These are phyloP conservation scores for Megaustenia siamemsis DNA, from an alignment of 2,888 invertebrate species.

Conservation along the genomic window DNA sequence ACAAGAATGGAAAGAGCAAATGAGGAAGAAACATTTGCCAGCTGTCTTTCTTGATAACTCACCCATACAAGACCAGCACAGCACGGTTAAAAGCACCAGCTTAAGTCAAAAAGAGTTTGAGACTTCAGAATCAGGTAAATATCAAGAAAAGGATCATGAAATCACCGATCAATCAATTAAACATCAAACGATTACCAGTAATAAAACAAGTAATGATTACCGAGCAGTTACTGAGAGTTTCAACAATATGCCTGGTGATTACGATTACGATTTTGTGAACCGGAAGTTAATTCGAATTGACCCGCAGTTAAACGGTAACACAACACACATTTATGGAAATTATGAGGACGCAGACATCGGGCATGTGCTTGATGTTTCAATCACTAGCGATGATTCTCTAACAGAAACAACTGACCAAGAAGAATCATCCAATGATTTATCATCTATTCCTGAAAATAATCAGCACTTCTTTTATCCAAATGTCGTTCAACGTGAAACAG, in stretches of 20 bases:
- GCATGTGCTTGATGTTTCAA: constrained; percentile 58
- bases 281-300: constrained; percentile 59
- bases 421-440: not conserved
- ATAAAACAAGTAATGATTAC: no score
- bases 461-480: not conserved
- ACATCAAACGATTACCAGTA: no score
- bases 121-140: no score
- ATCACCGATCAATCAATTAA: no score
- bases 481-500: not conserved
- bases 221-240: constrained; percentile 32
- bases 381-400: not conserved
- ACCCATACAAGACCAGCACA: constrained; percentile 59
- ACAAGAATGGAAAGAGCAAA: constrained; percentile 70
- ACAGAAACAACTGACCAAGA: no score
- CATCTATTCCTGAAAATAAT: not conserved
- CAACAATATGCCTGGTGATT: constrained; percentile 70
- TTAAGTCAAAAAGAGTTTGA: no score
- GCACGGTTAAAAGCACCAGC: no score
- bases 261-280: constrained; percentile 57
- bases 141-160: not conserved
- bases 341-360: constrained; percentile 67
- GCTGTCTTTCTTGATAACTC: constrained; percentile 70
- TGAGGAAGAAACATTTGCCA: constrained; percentile 71
- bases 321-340: constrained; percentile 57
- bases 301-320: constrained; percentile 59